Evolutionary conservation across 2,113 vertebrate genomes (phyloP), one percentile per base, ranked within the genome.

Genomic region (Lonchura striata): DNA sequence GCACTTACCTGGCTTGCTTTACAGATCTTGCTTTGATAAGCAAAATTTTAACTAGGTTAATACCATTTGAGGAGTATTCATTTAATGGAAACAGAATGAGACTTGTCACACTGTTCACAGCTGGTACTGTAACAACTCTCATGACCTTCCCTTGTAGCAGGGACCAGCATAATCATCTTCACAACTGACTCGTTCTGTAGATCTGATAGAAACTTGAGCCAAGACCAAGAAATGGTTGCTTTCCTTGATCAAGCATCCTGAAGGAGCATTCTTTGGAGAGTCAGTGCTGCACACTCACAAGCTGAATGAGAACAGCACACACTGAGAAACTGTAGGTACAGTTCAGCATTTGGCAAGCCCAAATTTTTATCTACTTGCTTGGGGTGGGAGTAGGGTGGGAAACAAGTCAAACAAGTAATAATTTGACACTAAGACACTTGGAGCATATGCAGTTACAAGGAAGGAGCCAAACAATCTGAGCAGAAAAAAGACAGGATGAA

Each of bases 21-120:
- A 93, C 65, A 92, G 94, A 95, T 95, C 83, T 76, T 89, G 90
- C 92, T 92, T 86, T 93, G 88, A 95, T 94, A 96, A 92, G 76
- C 90, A 86, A 82, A 91, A 81, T 84, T 93, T 81, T 92, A 94
- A 93, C 71, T 71, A 88, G 86, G 77, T 92, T 94, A 90, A 95
- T 84, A 64, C 41, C 76, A 84, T 71, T 71, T 93, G 50, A 95
- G 81, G 60, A 86, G 82, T 49, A 81, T 82, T 88, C 80, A 83
- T 66, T 68, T 65, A 90, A 86, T 3, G 37, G 68, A 93, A 94
- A 92, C 72, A 86, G 89, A 95, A 88, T 37, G 39, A 96, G 80
- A 71, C 72, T 86, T 60, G 90, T 83, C 88, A 72, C 50, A n/a
- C 35, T 39, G 42, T 70, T 94, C 72, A 74, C 79, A 61, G 88